Evolutionary conservation across 1,140 invertebrate species (phyloP), one percentile per base, ranked within the genome.

Genomic region (Drosophila bipectinata): DNA sequence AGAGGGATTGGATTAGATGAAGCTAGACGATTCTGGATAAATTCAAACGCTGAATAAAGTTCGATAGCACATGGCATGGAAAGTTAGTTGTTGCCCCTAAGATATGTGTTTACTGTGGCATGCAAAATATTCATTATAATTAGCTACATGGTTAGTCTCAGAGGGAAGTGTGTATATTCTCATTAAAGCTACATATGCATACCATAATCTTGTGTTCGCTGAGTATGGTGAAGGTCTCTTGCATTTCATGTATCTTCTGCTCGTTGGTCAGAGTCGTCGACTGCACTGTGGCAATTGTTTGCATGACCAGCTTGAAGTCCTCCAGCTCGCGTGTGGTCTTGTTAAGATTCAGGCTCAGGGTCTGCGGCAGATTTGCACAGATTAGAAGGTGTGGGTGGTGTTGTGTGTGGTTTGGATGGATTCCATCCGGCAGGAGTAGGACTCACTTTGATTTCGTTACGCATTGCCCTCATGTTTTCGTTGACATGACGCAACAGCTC

Each of bases 221-320:
- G 10, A 95, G 82, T 73, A 94, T 93, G 24, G 93, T 93, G 72
- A 93, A 95, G 41, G 93, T 93, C 79, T 95, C 94, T 75, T 95
- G 94, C 92, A 94, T 94, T 51, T 94, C 93, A 14, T 93, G 93
- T 80, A 95, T 97, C 71, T 94, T 93, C 15, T 97, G 94, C 91
- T 96, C 96, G 3, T 96, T 94, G 58, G 95, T 94, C 26, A 97
- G 93, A 3, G 95, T 95, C 77, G 94, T 94, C 34, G 94, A 93
- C 77, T 96, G 95, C 41, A 98, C 94, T 34, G 94, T 94, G 4
- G 94, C 93, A 54, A 98, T 97, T 0, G 96, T 95, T 77, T 95
- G 94, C 94, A 98, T 95, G 1, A 98, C 95, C 78, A 94, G 93
- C 92, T 97, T 98, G 76, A 98, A 96, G 64, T 96, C 94, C 57